Conservation (phyloP, 2,888 invertebrate genomes). For the Salpingus planirostris region DNA sequence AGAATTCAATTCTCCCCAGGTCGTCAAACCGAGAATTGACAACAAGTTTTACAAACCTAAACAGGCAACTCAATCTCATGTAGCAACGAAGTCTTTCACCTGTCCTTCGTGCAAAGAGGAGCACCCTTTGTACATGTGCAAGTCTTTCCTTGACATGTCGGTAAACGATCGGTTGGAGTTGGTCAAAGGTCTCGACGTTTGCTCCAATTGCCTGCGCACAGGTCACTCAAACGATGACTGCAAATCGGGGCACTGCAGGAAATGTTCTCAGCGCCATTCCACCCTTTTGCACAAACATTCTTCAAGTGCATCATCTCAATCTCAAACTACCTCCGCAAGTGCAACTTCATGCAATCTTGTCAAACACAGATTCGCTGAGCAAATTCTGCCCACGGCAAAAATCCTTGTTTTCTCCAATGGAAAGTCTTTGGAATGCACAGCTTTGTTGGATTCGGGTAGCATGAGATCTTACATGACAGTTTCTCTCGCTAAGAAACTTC, state of each 20-base stretch:
- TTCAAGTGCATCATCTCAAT: too few species aligned
- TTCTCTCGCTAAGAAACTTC: neutral
- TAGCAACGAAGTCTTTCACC: neutral
- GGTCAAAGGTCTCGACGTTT: neutral
- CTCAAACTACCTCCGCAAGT: neutral
- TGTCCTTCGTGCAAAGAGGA: neutral
- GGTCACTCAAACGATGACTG: neutral
- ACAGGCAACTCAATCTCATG: neutral
- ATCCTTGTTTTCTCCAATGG: neutral
- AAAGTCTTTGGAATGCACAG: neutral
- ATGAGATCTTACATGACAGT: neutral
- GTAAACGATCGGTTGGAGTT: neutral
- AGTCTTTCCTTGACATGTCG: neutral
- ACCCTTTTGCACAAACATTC: neutral
- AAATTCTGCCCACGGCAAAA: neutral
- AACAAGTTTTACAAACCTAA: neutral
- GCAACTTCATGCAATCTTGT: neutral
- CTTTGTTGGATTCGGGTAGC: neutral
- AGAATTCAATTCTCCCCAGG: neutral
- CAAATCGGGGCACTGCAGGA: neutral
- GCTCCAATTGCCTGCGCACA: neutral
- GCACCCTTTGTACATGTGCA: neutral
- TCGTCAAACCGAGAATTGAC: neutral
- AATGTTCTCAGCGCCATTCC: neutral
- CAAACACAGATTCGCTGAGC: neutral